Conservation (phyloP, 1,140 invertebrate genomes). For the Tigriopus japonicus region DNA sequence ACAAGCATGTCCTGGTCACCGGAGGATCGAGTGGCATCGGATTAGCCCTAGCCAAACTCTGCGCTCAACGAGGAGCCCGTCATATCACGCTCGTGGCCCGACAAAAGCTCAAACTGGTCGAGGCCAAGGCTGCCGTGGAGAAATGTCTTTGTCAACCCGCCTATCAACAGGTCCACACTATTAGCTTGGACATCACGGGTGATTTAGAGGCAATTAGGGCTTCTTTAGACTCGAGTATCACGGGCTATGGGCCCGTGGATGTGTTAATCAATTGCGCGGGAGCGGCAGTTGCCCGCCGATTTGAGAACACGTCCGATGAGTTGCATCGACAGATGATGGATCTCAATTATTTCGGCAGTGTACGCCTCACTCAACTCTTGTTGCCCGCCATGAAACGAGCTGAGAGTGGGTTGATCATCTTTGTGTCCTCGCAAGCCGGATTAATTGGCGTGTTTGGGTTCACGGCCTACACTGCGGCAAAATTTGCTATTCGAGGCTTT, state of each 20-base stretch:
- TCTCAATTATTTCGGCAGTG: constrained; percentile 35
- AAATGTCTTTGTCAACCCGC: constrained; percentile 24
- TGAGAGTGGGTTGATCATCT: constrained; percentile 36
- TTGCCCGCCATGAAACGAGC: constrained; percentile 31
- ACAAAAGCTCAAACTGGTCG: constrained; percentile 44
- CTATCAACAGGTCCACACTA: constrained; percentile 31
- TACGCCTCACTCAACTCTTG: constrained; percentile 33
- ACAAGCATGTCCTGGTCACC: constrained; percentile 36
- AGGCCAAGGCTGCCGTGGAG: constrained; percentile 34
- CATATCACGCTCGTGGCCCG: constrained; percentile 75
- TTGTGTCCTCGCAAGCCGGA: constrained; percentile 75
- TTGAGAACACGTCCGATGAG: constrained; percentile 47
- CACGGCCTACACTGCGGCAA: constrained; percentile 71
- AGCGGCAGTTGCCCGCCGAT: constrained; percentile 35
- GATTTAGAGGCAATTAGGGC: constrained; percentile 40
- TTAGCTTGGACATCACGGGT: constrained; percentile 44
- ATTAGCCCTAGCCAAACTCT: constrained; percentile 54
- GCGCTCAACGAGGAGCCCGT: constrained; percentile 47
- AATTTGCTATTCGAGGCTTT: constrained; percentile 84
- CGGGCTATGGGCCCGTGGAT: constrained; percentile 50
- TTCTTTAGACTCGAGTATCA: constrained; percentile 38
- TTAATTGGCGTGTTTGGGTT: constrained; percentile 79
- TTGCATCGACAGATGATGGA: constrained; percentile 33
- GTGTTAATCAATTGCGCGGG: constrained; percentile 87
- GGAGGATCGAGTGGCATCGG: constrained; percentile 93